Conservation (phyloP, 2,113 vertebrate genomes). For the Xenopus laevis region DNA sequence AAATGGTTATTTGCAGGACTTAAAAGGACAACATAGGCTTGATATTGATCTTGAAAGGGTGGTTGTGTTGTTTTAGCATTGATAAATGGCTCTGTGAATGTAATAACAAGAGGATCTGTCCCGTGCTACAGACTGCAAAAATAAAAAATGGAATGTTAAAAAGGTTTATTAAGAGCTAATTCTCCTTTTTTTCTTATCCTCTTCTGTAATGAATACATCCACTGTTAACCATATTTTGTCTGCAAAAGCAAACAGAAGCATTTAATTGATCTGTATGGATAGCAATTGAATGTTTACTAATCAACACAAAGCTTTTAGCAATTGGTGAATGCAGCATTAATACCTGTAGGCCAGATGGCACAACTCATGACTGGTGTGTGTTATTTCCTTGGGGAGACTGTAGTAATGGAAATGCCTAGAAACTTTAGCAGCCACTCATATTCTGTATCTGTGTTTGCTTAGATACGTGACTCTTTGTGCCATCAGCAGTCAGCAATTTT, state of each 20-base stretch:
- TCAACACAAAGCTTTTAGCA: no score
- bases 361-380: no score
- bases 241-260: background rate
- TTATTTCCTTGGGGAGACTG: no score
- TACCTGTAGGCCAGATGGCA: no score
- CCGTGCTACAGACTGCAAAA: conserved; percentile 31
- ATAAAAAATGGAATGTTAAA: conserved; percentile 24
- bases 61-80: conserved; percentile 31
- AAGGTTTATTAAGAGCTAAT: conserved; percentile 12
- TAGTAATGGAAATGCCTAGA: no score
- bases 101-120: conserved; percentile 28
- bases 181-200: background rate
- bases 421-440: no score
- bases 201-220: background rate
- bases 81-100: conserved; percentile 24
- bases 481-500: no score
- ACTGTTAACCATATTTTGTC: conserved; percentile 16
- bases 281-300: no score
- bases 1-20: conserved; percentile 26
- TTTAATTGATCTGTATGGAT: background rate
- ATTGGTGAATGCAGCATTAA: no score
- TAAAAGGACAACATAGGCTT: background rate
- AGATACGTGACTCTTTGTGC: no score
- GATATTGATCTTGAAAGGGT: conserved; percentile 31
- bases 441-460: no score